Evolutionary conservation across 2,888 invertebrate species (phyloP).

Genomic region (Hydriomena furcata): DNA sequence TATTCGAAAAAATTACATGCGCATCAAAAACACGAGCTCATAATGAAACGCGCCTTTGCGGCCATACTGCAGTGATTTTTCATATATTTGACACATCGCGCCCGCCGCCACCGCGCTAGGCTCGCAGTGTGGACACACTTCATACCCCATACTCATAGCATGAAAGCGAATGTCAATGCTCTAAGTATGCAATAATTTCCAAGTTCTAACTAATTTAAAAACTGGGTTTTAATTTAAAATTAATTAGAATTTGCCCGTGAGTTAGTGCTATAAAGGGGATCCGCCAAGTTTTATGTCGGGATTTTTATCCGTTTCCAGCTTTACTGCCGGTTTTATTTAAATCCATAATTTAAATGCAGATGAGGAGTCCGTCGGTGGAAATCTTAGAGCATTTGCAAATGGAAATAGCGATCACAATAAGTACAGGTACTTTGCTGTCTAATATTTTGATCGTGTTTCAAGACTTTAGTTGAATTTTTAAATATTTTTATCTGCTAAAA

Average conservation of each 20-base stretch:
- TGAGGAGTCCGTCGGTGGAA: constrained; percentile 47
- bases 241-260: constrained; percentile 32
- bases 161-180: too few species aligned
- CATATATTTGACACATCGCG: too few species aligned
- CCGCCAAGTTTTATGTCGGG: constrained; percentile 32
- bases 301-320: constrained; percentile 47
- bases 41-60: too few species aligned
- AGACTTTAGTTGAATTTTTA: too few species aligned
- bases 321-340: constrained; percentile 63
- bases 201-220: constrained; percentile 21
- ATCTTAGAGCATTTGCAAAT: background rate
- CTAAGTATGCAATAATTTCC: too few species aligned
- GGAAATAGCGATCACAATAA: constrained; percentile 2
- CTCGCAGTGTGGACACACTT: too few species aligned
- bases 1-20: too few species aligned
- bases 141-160: too few species aligned
- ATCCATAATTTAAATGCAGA: constrained; percentile 75
- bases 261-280: constrained; percentile 35
- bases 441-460: background rate
- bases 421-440: background rate
- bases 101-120: too few species aligned
- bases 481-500: too few species aligned
- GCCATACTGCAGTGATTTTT: too few species aligned
- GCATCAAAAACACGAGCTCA: too few species aligned
- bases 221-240: constrained; percentile 32